Conservation (phyloP, 2,888 invertebrate species). For the Athalia rosae region DNA sequence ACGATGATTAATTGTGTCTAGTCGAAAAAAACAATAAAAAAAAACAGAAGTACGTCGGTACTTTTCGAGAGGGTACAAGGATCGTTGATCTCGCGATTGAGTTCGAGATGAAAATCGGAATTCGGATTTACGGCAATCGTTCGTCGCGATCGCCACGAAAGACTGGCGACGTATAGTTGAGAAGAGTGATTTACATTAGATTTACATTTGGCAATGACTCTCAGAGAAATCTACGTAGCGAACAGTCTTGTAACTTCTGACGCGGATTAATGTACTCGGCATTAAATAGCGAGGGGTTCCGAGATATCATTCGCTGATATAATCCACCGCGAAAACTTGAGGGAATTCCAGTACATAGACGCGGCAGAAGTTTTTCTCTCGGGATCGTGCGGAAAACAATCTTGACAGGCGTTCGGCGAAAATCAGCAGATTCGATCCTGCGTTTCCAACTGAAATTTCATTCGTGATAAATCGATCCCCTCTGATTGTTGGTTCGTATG, state of each 20-base stretch:
- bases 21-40: background rate
- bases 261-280: conserved; percentile 35
- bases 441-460: background rate
- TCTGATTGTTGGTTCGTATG: conserved; percentile 7
- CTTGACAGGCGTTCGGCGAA: background rate
- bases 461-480: conserved; percentile 24
- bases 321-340: conserved; percentile 33
- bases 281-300: conserved; percentile 9
- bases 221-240: conserved; percentile 44
- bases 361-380: conserved; percentile 15
- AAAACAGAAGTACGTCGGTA: background rate
- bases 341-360: conserved; percentile 24
- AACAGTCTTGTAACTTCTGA: conserved; percentile 33
- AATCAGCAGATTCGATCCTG: conserved; percentile 20
- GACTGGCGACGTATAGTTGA: conserved; percentile 27
- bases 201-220: conserved; percentile 59
- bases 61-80: background rate
- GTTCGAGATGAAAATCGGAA: conserved; percentile 23
- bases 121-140: conserved; percentile 25
- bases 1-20: conserved; percentile 3
- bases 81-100: background rate
- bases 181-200: conserved; percentile 60
- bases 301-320: conserved; percentile 26
- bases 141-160: conserved; percentile 32
- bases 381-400: conserved; percentile 16